A percentile compares a stretch with the other conserved stretches of the same genome.
phyloP scores from a whole-genome alignment of 2,888 invertebrate species.

The Acanthosepion pharaonis region DNA sequence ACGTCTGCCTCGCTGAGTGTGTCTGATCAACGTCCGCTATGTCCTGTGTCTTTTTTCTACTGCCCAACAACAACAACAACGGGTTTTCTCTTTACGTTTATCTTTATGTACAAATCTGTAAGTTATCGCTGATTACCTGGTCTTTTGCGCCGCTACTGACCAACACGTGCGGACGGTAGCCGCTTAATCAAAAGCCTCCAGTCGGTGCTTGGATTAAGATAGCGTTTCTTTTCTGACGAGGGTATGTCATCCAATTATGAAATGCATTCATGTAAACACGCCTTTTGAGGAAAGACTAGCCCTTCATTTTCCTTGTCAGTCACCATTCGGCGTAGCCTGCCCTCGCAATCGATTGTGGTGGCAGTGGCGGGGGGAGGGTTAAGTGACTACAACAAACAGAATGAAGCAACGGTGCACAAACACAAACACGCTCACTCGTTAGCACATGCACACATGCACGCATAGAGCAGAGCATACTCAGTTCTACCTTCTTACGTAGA shows the following conservation, averaged over 20 bases:
- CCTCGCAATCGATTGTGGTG: no score
- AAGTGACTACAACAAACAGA: no score
- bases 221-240: background rate
- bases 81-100: background rate
- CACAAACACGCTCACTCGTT: background rate
- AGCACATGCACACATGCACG: background rate
- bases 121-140: slow-evolving; percentile 21
- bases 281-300: background rate
- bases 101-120: background rate
- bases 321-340: background rate
- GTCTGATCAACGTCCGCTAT: background rate
- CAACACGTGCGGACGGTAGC: background rate
- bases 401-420: background rate
- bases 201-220: background rate
- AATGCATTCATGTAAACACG: slow-evolving; percentile 8
- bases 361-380: no score
- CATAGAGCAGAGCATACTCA: background rate
- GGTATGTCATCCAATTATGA: background rate
- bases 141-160: background rate
- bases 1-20: background rate
- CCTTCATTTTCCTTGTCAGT: background rate
- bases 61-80: background rate
- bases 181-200: background rate
- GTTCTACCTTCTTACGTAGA: background rate
- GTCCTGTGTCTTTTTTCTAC: background rate